Evolutionary conservation across 2,888 invertebrate genomes (phyloP), one percentile per base, ranked within the genome.

Genomic region (Cephus spinipes): DNA sequence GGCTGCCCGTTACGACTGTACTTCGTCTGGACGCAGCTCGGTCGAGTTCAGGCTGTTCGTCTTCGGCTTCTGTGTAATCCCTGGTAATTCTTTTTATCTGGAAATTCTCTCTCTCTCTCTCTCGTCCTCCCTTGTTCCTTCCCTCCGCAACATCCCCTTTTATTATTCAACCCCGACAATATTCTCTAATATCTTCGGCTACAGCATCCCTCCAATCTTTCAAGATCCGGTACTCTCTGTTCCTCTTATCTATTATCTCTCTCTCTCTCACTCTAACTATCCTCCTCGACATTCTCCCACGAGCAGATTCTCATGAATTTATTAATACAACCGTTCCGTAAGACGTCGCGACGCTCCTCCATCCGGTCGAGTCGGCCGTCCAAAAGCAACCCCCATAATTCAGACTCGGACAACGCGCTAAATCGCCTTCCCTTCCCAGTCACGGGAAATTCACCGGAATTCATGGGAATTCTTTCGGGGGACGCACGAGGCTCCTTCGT

Each of bases 211-310:
- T 76, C 73, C 75, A 40, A 35, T 36, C 78, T 80, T n/a, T 79
- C 73, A 75, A 75, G 69, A 74, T 80, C 79, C 79, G 75, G n/a
- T 79, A 69, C 79, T 75, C 73, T 68, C 77, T 68, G 23, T 78
- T 35, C 71, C 78, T 77, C 81, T 79, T 75, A 69, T 79, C 79
- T 79, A 69, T 34, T 76, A 77, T 35, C 77, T 77, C 73, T 76
- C 79, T 35, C 77, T 77, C 73, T 78, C 79, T 75, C 81, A 71
- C 76, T 80, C 75, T 74, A 74, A 55, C 68, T 32, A 69, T 36
- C 36, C 15, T 40, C 40, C 40, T 40, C 15, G 15, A 1, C 15
- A 40, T 40, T 40, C 15, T 40, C 15, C 40, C 40, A 35, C 35
- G 35, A 35, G 15, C 40, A 2, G 23, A 40, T 55, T 55, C 55